Base-by-base conservation (phyloP, 2,797 vertebrate species). In the Synanceia verrucosa region DNA sequence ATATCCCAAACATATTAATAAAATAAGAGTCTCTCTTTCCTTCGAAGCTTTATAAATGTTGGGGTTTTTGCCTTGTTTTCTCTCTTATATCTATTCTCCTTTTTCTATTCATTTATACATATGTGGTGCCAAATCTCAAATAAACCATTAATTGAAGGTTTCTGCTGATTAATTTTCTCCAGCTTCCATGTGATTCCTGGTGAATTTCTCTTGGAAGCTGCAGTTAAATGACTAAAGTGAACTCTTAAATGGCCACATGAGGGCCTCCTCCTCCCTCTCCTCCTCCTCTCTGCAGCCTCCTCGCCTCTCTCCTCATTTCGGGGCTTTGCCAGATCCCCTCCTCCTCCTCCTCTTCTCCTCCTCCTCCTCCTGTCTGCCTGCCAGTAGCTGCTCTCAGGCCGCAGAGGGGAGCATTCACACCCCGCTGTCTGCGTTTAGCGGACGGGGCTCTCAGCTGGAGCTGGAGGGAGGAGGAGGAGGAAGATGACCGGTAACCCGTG, bases 401-500 rank as follows among this genome's bases (percentile, higher is more conserved):
- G 89, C 78, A 83, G 81, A 70, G 79, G 66, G 82, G 73, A 72
- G 64, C 88, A 85, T 78, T 89, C 86, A 81, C 73, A 88, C 89
- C 93, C 89, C 91, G 88, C 88, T 87, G 85, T 80, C 79, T 84
- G 87, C 80, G 83, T 78, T 85, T 70, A 84, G 72, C 85, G 85
- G 89, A 86, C 72, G 86, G 89, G 73, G 85, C 79, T 83, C 69
- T 79, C 79, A 64, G 84, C 76, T 57, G 85, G 88, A 86, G 60
- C 67, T 91, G 81, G 76, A 46, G 85, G 75, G 71, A 66, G 79
- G 77, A 78, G 79, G 78, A 68, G 70, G 70, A 67, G 78, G 67
- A 65, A 59, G 44, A 51, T 93, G 90, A 89, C 90, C 81, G 84
- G 88, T 55, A 85, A 70, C 86, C 81, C 86, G 84, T 94, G 96